These are phyloP conservation scores for Bursaphelenchus okinawaensis DNA, from an alignment of 2,888 invertebrate genomes.

Conservation along the genomic window DNA sequence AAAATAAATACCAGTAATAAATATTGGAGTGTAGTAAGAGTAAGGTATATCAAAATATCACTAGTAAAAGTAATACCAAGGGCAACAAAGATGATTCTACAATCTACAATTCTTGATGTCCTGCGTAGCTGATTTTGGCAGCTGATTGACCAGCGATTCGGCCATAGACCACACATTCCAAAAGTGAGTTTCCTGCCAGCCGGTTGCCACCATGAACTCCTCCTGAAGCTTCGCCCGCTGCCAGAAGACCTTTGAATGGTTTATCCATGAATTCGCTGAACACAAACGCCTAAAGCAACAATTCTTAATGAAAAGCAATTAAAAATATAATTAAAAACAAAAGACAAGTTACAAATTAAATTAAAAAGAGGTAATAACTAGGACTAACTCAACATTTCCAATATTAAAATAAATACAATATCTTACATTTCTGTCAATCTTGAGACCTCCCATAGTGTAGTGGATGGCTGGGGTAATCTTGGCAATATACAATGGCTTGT, in stretches of 20 bases:
- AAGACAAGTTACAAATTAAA: neutral
- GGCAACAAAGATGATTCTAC: neutral
- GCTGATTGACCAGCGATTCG: slow-evolving; percentile 51
- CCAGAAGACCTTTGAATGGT: slow-evolving; percentile 50
- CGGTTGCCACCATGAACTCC: slow-evolving; percentile 57
- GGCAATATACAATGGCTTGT: slow-evolving; percentile 49
- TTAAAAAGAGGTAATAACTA: neutral
- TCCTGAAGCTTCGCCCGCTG: slow-evolving; percentile 58
- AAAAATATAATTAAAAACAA: slow-evolving; percentile 2
- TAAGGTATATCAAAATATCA: slow-evolving; percentile 5
- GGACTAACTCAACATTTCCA: neutral
- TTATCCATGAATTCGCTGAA: slow-evolving; percentile 43
- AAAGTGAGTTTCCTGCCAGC: slow-evolving; percentile 56
- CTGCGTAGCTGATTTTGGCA: slow-evolving; percentile 30
- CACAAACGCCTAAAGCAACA: slow-evolving; percentile 42
- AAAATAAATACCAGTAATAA: no score
- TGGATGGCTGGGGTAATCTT: slow-evolving; percentile 52
- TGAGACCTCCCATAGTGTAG: slow-evolving; percentile 57
- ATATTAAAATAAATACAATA: neutral
- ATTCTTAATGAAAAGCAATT: no score
- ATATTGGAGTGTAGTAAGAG: no score
- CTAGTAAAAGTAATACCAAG: neutral
- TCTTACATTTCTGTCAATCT: slow-evolving; percentile 40
- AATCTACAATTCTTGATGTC: slow-evolving; percentile 23
- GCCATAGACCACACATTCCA: slow-evolving; percentile 58